Base-by-base conservation (phyloP, 2,797 vertebrate genomes). In the Esox lucius region DNA sequence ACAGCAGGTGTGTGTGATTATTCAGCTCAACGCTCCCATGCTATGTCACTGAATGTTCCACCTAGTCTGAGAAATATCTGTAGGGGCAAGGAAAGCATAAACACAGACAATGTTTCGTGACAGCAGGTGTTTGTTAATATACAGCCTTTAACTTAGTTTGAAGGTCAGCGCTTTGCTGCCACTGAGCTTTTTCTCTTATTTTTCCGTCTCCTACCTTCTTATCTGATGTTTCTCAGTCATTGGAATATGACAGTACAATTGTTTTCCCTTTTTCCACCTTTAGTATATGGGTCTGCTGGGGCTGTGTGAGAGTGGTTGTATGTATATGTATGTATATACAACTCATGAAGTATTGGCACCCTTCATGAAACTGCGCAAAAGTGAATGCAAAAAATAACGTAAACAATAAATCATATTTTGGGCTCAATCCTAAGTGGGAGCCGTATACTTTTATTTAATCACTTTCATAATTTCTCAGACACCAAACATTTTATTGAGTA, bases 101-200 rank as follows among this genome's bases (percentile, higher is more conserved):
- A 84, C 75, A 80, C 70, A 71, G 42, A 19, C 31, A 74, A 75
- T 70, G 70, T 73, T 33, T 68, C 1, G 1, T 71, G 73, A 73
- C 70, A 1, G 69, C 39, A 42, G 68, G 33, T 69, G 78, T 64
- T 76, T 68, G 56, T 61, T 70, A 24, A 73, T 79, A 2, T 78
- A 51, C 68, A 2, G 76, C 42, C 39, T 70, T 46, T 74, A 5
- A 12, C 78, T 78, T 75, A 17, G 5, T 75, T 75, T 69, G 51
- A 74, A 81, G 71, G 83, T 85, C 83, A 84, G 85, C 72, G 13
- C 71, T 84, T 83, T 64, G 26, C 39, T 78, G 56, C 73, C 65
- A 16, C 62, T 62, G 59, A 66, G 74, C 39, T 46, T 59, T 71
- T 74, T 39, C 4, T 72, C 24, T 9, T 65, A 17, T 31, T 59